phyloP scores from a whole-genome alignment of 2,113 vertebrate genomes.

The rat (Rattus norvegicus) region GRCr8 NC_086028.1:40006501-40007000 shows the following conservation, averaged over 20 bases:
- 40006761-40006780: not conserved
- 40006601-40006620: not conserved
- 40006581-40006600: not conserved
- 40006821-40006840: not conserved
- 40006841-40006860: not conserved
- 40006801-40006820: not conserved
- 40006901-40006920: not conserved
- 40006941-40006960: not conserved
- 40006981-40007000: not conserved
- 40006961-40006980: not conserved
- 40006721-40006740: not conserved
- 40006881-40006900: not conserved
- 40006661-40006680: not conserved
- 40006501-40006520: not conserved
- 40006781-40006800: not conserved
- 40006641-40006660: not conserved
- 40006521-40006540: not conserved
- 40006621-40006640: not conserved
- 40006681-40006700: not conserved
- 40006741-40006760: not conserved
- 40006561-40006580: not conserved
- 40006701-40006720: not conserved
- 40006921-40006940: not conserved
- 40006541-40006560: not conserved
- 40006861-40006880: not conserved